Conservation (phyloP, 1,140 invertebrate species). For the Oryzaephilus surinamensis region DNA sequence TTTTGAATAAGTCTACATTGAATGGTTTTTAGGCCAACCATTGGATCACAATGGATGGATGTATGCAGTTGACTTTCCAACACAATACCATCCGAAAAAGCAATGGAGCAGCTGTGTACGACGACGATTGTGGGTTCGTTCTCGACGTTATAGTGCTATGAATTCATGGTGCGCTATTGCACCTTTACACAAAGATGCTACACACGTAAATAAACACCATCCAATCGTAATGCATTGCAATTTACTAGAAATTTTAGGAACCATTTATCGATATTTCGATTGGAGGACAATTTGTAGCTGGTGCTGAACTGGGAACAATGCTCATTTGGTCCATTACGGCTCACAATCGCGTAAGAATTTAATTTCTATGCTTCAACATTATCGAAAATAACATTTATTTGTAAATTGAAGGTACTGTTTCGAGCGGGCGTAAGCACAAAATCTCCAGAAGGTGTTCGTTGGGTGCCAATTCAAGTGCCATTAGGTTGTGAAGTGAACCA, state of each 20-base stretch:
- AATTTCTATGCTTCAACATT: too few species aligned
- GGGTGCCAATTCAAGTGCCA: conserved; percentile 65
- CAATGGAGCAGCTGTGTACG: conserved; percentile 87
- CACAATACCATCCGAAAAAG: conserved; percentile 69
- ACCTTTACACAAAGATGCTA: conserved; percentile 76
- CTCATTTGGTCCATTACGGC: conserved; percentile 87
- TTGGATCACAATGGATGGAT: conserved; percentile 88
- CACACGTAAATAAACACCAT: conserved; percentile 43
- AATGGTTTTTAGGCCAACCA: too few species aligned
- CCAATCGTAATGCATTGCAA: too few species aligned
- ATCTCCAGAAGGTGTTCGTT: conserved; percentile 74
- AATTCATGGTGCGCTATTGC: conserved; percentile 88
- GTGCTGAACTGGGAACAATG: conserved; percentile 58
- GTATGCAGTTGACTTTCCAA: conserved; percentile 86
- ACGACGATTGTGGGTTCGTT: conserved; percentile 79
- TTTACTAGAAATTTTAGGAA: conserved; percentile 41
- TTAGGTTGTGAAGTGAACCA: conserved; percentile 69
- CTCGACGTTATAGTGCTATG: conserved; percentile 74
- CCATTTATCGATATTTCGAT: conserved; percentile 76
- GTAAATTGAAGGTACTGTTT: conserved; percentile 65
- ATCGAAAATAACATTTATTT: conserved; percentile 3
- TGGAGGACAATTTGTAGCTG: conserved; percentile 71
- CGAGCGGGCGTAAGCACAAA: conserved; percentile 64
- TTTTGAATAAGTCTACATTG: too few species aligned
- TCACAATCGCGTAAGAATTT: conserved; percentile 58